Evolutionary conservation across 2,888 invertebrate species (phyloP).

Genomic region (Drosophila neoperkinsi): DNA sequence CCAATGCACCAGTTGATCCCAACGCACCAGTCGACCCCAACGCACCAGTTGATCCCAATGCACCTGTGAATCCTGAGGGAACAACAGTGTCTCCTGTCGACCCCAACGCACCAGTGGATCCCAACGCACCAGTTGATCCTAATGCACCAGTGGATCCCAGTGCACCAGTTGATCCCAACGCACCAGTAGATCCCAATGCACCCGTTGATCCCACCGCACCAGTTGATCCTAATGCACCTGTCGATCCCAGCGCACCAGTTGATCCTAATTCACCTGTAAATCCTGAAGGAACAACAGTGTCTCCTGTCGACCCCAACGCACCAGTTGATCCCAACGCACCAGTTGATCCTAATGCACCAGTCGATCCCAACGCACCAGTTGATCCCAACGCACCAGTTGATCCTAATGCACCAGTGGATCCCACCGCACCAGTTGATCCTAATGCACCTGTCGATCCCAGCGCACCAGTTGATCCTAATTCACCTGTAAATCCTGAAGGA

Average conservation of each 20-base stretch:
- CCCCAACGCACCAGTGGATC: not conserved
- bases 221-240: not conserved
- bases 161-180: constrained; percentile 1
- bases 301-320: constrained; percentile 4
- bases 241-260: not conserved
- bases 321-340: constrained; percentile 18
- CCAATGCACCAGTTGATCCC: constrained; percentile 12
- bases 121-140: too few species aligned
- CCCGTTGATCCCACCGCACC: not conserved
- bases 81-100: too few species aligned
- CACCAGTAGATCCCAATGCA: constrained; percentile 16
- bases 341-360: constrained; percentile 2
- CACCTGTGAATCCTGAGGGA: constrained; percentile 8
- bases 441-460: constrained; percentile 18
- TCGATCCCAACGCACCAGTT: not conserved
- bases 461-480: constrained; percentile 9
- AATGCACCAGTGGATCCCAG: constrained; percentile 8
- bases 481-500: constrained; percentile 12
- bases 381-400: constrained; percentile 18
- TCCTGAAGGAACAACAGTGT: too few species aligned
- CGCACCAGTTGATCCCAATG: not conserved
- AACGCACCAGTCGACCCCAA: constrained; percentile 10
- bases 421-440: not conserved
- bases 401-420: constrained; percentile 17
- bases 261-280: constrained; percentile 1